phyloP scores from a whole-genome alignment of 2,888 invertebrate species.

The Synergus itoensis region DNA sequence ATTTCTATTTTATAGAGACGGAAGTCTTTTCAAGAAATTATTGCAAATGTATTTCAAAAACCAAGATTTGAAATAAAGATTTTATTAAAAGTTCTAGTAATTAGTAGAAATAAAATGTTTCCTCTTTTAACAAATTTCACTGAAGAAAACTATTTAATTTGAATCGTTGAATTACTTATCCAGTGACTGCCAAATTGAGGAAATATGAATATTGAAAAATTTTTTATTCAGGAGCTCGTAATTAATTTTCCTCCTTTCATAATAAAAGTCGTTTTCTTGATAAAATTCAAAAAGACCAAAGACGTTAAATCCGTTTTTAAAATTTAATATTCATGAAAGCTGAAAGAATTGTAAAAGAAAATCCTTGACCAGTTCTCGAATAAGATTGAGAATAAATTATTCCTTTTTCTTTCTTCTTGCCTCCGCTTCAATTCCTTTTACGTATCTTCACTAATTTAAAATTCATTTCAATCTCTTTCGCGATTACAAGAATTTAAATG shows the following conservation, averaged over 20 bases:
- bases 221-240: too few species aligned
- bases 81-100: background rate
- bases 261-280: background rate
- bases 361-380: background rate
- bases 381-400: background rate
- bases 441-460: background rate
- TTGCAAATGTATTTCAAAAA: background rate
- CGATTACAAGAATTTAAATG: background rate
- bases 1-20: background rate
- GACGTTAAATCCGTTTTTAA: background rate
- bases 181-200: background rate
- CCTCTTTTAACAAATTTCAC: background rate
- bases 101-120: background rate
- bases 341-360: background rate
- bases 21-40: too few species aligned
- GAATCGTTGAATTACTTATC: background rate
- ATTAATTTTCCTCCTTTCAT: background rate
- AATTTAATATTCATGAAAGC: background rate
- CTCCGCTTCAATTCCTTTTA: background rate
- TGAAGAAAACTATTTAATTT: background rate
- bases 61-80: background rate
- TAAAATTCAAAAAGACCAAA: too few species aligned
- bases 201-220: background rate
- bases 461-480: background rate
- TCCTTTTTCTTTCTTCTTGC: background rate